Evolutionary conservation across 2,113 vertebrate species (phyloP).

Genomic region (Noctilio leporinus): DNA sequence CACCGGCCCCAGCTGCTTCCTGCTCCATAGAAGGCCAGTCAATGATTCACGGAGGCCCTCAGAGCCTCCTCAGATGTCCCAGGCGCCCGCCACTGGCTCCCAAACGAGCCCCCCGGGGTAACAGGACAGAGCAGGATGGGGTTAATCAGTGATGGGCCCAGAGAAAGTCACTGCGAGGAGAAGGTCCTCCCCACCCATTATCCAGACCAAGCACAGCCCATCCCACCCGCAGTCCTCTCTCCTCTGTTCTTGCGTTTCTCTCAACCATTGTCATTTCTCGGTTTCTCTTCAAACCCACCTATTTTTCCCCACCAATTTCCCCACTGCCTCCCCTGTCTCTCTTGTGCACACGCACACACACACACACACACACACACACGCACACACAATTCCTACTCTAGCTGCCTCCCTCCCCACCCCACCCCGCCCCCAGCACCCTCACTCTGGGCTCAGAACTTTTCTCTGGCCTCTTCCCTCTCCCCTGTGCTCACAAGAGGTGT

Average conservation of each 20-base stretch:
- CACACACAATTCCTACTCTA: too few species aligned
- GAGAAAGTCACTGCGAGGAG: not conserved
- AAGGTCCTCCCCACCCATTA: not conserved
- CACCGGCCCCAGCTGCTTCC: not conserved
- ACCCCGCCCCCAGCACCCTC: not conserved
- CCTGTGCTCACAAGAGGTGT: not conserved
- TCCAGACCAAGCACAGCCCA: not conserved
- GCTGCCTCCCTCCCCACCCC: not conserved
- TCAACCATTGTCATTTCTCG: not conserved
- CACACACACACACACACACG: too few species aligned
- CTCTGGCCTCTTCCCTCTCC: not conserved
- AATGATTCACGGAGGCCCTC: conserved; percentile 35
- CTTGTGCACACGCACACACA: too few species aligned
- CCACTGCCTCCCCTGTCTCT: accelerated
- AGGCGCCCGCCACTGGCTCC: not conserved
- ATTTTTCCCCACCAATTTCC: too few species aligned
- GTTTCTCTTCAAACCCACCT: not conserved
- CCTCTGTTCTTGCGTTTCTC: not conserved
- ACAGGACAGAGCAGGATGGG: not conserved
- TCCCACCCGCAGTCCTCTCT: too few species aligned
- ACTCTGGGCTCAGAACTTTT: not conserved
- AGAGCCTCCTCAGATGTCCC: not conserved
- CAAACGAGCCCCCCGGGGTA: not conserved
- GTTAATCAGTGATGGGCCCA: not conserved
- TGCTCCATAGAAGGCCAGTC: not conserved